Percentiles rank a stretch among this genome's conserved stretches.
Conservation (phyloP, 2,113 vertebrate genomes). For the Varanus salvator region DNA sequence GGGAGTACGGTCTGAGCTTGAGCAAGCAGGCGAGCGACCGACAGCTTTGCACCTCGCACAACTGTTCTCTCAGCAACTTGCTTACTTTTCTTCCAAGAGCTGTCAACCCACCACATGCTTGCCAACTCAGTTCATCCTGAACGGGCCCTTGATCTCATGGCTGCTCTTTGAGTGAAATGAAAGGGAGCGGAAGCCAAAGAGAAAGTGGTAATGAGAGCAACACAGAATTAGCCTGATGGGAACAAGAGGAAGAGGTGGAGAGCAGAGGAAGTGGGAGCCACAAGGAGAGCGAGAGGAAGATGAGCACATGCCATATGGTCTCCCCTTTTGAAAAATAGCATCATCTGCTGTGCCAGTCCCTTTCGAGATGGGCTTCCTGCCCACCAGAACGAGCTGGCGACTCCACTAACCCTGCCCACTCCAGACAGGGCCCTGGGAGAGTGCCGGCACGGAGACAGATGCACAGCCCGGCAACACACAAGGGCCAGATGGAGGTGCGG, state of each 20-base stretch:
- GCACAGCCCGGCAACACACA: neutral
- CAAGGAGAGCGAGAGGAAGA: slow-evolving; percentile 20
- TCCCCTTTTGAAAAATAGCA: neutral
- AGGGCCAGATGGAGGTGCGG: neutral
- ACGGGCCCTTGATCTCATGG: neutral
- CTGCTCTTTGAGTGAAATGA: too few species aligned
- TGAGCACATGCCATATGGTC: neutral
- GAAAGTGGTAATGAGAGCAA: neutral
- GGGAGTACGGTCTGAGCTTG: neutral
- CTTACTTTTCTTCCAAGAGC: neutral
- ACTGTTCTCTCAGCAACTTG: neutral
- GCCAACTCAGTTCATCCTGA: neutral
- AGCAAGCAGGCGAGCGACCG: neutral
- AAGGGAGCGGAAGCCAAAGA: neutral
- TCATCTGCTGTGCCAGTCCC: neutral
- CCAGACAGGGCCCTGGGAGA: neutral
- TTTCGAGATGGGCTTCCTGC: slow-evolving; percentile 16
- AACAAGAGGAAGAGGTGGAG: neutral
- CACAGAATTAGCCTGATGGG: neutral
- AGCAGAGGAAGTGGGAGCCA: slow-evolving; percentile 3
- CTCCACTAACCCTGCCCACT: neutral
- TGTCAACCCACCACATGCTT: neutral
- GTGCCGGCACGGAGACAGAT: slow-evolving; percentile 23
- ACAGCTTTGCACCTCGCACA: neutral
- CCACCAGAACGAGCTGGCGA: slow-evolving; percentile 5